Conservation (phyloP, 2,888 invertebrate species). For the Ochropleura plecta region DNA sequence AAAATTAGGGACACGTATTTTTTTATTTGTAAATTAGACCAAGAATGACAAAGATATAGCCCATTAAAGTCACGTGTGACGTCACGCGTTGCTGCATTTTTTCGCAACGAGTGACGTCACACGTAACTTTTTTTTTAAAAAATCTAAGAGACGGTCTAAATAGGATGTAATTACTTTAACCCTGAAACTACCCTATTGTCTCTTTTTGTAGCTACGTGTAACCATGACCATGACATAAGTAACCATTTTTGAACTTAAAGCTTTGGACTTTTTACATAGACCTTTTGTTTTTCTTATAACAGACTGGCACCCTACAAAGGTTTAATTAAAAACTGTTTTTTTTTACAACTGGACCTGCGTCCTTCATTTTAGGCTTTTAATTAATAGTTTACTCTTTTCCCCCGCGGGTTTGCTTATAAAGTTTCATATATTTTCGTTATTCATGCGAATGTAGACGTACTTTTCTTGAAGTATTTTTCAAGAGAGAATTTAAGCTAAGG, state of each 20-base stretch:
- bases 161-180: too few relatives aligned
- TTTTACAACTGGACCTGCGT: slow-evolving; percentile 47
- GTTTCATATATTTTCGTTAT: neutral
- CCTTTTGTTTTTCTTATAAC: slow-evolving; percentile 13
- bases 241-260: neutral
- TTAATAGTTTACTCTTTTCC: slow-evolving; percentile 34
- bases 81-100: too few relatives aligned
- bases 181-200: too few relatives aligned
- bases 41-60: too few relatives aligned
- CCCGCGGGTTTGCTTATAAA: slow-evolving; percentile 24
- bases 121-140: too few relatives aligned
- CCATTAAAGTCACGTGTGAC: too few relatives aligned
- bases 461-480: neutral
- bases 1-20: too few relatives aligned
- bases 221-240: neutral
- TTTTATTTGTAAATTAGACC: too few relatives aligned
- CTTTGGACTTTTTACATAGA: neutral
- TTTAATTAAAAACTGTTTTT: slow-evolving; percentile 63
- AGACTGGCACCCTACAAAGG: slow-evolving; percentile 12
- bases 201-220: too few relatives aligned
- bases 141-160: too few relatives aligned
- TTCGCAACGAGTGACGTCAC: too few relatives aligned
- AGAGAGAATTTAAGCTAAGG: neutral
- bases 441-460: neutral
- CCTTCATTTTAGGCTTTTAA: slow-evolving; percentile 44